Conservation (phyloP, 2,113 vertebrate genomes). For the Pelecanoides urinatrix region DNA sequence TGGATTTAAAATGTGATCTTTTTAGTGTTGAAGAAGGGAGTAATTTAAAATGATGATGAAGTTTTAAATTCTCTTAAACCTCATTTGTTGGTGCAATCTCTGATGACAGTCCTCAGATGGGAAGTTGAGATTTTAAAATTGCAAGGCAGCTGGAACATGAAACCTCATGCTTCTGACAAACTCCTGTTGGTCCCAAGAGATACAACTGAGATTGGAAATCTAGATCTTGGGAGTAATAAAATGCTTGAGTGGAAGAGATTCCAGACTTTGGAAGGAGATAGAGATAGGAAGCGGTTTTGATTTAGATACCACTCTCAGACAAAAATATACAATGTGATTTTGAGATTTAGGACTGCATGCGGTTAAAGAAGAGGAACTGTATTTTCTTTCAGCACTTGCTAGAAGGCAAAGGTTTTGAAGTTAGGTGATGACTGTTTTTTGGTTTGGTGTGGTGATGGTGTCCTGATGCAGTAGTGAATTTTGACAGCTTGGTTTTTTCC, state of each 20-base stretch:
- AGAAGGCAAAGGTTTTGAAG: neutral
- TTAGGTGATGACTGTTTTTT: neutral
- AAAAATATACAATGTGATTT: neutral
- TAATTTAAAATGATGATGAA: neutral
- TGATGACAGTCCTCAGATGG: neutral
- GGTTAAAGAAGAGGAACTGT: neutral
- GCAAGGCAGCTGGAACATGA: neutral
- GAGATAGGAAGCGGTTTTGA: neutral
- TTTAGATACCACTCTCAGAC: neutral
- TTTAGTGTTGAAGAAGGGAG: neutral
- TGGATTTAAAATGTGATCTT: neutral
- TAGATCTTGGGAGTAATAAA: neutral
- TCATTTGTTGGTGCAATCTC: neutral
- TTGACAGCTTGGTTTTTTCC: neutral
- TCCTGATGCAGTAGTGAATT: neutral
- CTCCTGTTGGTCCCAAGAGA: neutral
- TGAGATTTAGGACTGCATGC: neutral
- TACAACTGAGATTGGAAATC: neutral
- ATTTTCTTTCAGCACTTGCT: neutral
- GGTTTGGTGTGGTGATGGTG: neutral
- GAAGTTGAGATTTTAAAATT: neutral
- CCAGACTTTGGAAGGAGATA: neutral
- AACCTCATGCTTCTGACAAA: neutral
- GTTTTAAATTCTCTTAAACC: neutral
- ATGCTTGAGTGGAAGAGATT: neutral